Base-by-base conservation (phyloP, 2,888 invertebrate genomes). In the Apodemia hepburni region DNA sequence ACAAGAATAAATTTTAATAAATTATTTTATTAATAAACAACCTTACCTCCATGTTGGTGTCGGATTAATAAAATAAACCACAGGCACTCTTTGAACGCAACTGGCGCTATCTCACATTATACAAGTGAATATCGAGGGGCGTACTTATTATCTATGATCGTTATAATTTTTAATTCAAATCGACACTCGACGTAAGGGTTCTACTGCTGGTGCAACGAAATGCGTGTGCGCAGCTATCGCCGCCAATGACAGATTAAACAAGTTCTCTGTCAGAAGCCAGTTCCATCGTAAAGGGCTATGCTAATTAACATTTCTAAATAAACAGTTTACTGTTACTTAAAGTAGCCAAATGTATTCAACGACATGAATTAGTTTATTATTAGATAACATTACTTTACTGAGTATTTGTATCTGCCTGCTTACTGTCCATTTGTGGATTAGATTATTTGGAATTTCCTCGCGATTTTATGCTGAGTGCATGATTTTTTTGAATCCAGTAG, bases 141-240 rank as follows among this genome's bases (percentile, higher is more conserved):
- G 57, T 64, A 64, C 67, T 63, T 62, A 63, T 63, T 63, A 62
- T 63, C 62, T 67, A 61, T 65, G 61, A 66, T 66, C 60, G 60
- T 59, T 27, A 33, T 63, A 61, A 65, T 51, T 66, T 60, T 61
- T 42, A 61, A 66, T 65, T 65, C 61, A 12, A 64, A 63, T 69
- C 63, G 64, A 58, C 62, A 68, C 59, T 65, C 63, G 66, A 66
- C 66, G 61, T 54, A 42, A 42, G 42, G 15, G 45, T 59, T 47
- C 33, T 58, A 8, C 12, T 57, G 5, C 7, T 57, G 22, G 60
- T 59, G 35, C 35, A 51, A 60, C 59, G 61, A 49, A 59, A 59
- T 68, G 67, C 68, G 70, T 70, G 71, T 69, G 68, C 70, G 67
- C 64, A 62, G 64, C 64, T 61, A 57, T 29, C 66, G 66, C 65